Evolutionary conservation across 2,888 invertebrate genomes (phyloP).

Genomic region (Calephelis perditalis): DNA sequence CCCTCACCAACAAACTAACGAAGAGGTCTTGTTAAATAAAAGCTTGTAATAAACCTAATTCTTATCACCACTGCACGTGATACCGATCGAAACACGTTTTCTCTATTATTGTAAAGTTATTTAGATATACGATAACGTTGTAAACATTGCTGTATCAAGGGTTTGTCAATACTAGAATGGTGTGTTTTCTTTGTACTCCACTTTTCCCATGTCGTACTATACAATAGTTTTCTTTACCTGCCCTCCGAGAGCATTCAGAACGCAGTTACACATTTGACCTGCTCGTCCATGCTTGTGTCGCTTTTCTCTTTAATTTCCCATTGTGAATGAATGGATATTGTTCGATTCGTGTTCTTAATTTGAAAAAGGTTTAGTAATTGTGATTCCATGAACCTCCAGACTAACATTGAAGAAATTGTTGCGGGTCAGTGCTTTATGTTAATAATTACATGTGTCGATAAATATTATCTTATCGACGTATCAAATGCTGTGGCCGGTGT

Average conservation of each 20-base stretch:
- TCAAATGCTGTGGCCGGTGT: neutral
- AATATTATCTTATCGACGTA: conserved; percentile 39
- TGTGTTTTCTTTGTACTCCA: conserved; percentile 56
- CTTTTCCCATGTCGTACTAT: conserved; percentile 70
- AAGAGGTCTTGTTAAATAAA: no score
- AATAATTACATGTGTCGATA: conserved; percentile 21
- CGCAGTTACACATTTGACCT: conserved; percentile 54
- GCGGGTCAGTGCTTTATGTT: conserved; percentile 44
- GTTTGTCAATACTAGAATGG: conserved; percentile 34
- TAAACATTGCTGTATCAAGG: conserved; percentile 19
- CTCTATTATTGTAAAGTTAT: conserved; percentile 2
- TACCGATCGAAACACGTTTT: conserved; percentile 1
- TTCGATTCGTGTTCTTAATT: conserved; percentile 20
- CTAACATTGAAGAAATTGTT: conserved; percentile 45
- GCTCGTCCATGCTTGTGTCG: conserved; percentile 51
- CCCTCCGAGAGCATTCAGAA: conserved; percentile 48
- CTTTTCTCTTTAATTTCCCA: conserved; percentile 20
- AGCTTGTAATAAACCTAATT: neutral
- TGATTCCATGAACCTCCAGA: conserved; percentile 54
- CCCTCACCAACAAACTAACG: no score
- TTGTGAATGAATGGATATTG: conserved; percentile 3
- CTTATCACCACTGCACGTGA: neutral
- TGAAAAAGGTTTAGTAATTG: no score
- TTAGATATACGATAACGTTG: conserved; percentile 1
- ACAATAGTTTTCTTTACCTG: conserved; percentile 56